phyloP scores from a whole-genome alignment of 2,113 vertebrate genomes.

The Synchiropus splendidus region DNA sequence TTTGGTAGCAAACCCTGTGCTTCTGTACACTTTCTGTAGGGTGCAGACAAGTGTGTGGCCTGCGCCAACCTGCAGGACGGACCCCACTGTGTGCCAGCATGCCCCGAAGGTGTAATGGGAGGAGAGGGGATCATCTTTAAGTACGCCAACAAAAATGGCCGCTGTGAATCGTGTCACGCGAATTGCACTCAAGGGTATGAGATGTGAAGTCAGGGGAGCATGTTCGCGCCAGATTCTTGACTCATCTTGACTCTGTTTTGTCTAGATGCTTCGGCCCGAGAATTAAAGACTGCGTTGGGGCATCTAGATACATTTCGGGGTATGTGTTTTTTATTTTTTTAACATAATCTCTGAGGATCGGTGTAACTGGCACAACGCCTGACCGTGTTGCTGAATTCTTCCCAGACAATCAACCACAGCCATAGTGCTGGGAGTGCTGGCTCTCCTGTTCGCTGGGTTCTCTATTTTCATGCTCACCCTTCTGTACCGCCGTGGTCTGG shows the following conservation, averaged over 20 bases:
- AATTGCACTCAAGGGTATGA: constrained; percentile 80
- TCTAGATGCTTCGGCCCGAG: constrained; percentile 74
- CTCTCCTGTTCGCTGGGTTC: constrained; percentile 59
- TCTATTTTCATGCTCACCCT: constrained; percentile 67
- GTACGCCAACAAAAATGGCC: constrained; percentile 64
- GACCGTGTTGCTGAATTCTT: neutral
- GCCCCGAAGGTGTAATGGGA: constrained; percentile 78
- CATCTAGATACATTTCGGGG: constrained; percentile 28
- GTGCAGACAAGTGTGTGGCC: constrained; percentile 73
- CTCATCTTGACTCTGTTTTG: neutral
- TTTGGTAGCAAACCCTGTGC: no score
- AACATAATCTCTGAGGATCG: no score
- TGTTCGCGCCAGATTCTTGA: neutral
- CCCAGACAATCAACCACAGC: constrained; percentile 67
- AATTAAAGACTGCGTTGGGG: constrained; percentile 63
- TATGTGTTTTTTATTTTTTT: constrained; percentile 17
- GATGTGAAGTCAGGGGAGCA: neutral
- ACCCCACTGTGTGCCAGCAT: constrained; percentile 80
- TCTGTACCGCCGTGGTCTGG: constrained; percentile 80
- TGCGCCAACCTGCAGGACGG: constrained; percentile 78
- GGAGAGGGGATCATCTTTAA: constrained; percentile 83
- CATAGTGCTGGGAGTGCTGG: constrained; percentile 72
- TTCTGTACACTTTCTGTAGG: constrained; percentile 48
- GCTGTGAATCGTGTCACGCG: constrained; percentile 77
- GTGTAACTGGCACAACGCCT: no score